Evolutionary conservation across 2,797 vertebrate genomes (phyloP).

Genomic region (Sebastes taczanowskii): DNA sequence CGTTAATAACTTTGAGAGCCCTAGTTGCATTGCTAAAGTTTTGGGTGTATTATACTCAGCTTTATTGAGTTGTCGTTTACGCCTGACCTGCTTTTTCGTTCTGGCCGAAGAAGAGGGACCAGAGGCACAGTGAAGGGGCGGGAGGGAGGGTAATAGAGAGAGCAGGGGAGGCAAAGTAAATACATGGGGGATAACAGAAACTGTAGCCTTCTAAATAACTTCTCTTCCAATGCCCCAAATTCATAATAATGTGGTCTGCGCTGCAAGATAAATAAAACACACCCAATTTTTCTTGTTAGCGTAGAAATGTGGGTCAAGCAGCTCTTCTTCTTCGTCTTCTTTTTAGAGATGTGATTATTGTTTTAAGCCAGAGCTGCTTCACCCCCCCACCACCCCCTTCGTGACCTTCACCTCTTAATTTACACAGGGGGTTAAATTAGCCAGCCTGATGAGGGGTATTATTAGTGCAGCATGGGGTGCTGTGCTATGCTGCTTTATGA

Average conservation of each 20-base stretch:
- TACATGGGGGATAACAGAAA: slow-evolving; percentile 42
- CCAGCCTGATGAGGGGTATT: slow-evolving; percentile 52
- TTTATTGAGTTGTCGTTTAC: slow-evolving; percentile 40
- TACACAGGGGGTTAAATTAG: slow-evolving; percentile 69
- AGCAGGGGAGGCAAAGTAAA: slow-evolving; percentile 24
- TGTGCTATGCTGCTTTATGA: slow-evolving; percentile 13
- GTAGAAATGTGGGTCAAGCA: slow-evolving; percentile 55
- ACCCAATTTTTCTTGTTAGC: slow-evolving; percentile 49
- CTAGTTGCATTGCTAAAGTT: background rate
- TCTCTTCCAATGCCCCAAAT: slow-evolving; percentile 58
- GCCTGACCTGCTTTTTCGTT: slow-evolving; percentile 57
- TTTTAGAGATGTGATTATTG: slow-evolving; percentile 54
- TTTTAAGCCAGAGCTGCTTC: slow-evolving; percentile 40
- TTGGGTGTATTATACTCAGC: slow-evolving; percentile 15
- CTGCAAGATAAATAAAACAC: slow-evolving; percentile 65
- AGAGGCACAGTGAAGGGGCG: slow-evolving; percentile 1
- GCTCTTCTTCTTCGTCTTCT: background rate
- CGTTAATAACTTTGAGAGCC: too few species aligned
- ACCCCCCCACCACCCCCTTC: too few species aligned
- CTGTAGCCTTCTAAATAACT: slow-evolving; percentile 46
- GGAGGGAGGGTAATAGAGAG: background rate
- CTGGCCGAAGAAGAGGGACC: slow-evolving; percentile 30
- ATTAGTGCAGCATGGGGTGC: slow-evolving; percentile 51
- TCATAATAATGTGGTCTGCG: slow-evolving; percentile 59
- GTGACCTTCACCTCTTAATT: slow-evolving; percentile 59